These are phyloP conservation scores for Tangara arthus DNA, from an alignment of 2,797 vertebrate species.

Conservation along the genomic window DNA sequence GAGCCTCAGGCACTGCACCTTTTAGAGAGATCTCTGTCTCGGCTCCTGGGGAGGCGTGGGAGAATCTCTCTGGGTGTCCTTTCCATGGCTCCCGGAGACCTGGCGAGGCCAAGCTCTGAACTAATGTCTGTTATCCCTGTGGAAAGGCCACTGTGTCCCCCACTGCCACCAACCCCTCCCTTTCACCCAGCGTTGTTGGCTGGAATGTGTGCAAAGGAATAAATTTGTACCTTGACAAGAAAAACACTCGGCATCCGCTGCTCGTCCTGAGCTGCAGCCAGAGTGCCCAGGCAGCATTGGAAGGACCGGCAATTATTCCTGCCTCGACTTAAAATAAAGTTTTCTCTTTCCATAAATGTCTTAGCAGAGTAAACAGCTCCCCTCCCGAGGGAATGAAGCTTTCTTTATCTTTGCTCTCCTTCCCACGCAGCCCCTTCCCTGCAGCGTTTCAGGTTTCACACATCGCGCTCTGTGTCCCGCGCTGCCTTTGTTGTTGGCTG, in stretches of 20 bases:
- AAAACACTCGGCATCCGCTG: background rate
- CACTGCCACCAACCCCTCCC: background rate
- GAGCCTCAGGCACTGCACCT: background rate
- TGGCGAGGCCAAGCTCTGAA: background rate
- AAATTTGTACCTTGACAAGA: background rate
- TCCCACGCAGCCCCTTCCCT: background rate
- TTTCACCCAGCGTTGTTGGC: background rate
- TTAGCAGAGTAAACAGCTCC: constrained; percentile 18
- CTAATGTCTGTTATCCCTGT: background rate
- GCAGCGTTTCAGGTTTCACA: background rate
- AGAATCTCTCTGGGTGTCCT: background rate
- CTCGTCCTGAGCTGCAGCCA: background rate
- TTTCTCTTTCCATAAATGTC: background rate
- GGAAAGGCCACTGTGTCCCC: background rate
- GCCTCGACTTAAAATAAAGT: background rate
- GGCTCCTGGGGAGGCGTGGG: background rate
- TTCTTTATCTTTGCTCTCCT: background rate
- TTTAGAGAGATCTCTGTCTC: background rate
- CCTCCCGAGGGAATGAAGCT: background rate
- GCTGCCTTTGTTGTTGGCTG: background rate
- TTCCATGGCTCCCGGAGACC: background rate
- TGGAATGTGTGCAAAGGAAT: background rate
- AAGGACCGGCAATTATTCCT: background rate
- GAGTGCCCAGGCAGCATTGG: background rate
- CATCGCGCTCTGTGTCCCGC: background rate